These are phyloP conservation scores for Peromyscus nudipes DNA, from an alignment of 2,797 vertebrate genomes.

Conservation along the genomic window DNA sequence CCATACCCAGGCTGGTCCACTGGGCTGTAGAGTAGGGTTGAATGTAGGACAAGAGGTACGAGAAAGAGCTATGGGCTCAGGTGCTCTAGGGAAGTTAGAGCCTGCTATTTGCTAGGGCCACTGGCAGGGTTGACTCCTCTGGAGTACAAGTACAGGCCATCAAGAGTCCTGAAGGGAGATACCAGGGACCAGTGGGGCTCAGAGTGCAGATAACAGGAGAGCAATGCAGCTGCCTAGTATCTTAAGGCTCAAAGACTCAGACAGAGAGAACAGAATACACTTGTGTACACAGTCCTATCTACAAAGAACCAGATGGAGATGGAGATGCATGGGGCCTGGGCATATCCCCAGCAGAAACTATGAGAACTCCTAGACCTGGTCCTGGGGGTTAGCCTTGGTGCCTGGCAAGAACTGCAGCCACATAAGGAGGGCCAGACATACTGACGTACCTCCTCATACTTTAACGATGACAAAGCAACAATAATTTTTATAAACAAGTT, in stretches of 20 bases:
- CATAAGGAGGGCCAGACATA: neutral
- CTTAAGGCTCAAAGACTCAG: neutral
- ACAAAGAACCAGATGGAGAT: conserved; percentile 3
- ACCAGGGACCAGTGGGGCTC: no score
- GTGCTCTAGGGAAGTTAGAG: neutral
- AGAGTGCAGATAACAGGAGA: no score
- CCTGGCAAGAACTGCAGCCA: neutral
- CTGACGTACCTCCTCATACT: conserved; percentile 70
- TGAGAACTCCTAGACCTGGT: neutral
- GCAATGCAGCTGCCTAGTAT: neutral
- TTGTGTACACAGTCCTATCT: neutral
- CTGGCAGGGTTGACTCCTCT: neutral
- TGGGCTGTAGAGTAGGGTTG: neutral
- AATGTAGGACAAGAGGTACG: no score
- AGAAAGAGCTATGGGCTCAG: neutral
- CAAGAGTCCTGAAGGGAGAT: no score
- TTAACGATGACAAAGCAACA: conserved; percentile 88
- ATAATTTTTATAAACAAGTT: conserved; percentile 98
- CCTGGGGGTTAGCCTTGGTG: neutral
- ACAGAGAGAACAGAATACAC: neutral
- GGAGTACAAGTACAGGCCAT: no score
- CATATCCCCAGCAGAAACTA: neutral
- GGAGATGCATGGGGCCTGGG: neutral
- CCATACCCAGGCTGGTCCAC: neutral
- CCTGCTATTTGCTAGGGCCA: neutral